These are phyloP conservation scores for Phylloscopus whistleri DNA, from an alignment of 2,113 vertebrate species.

Conservation along the genomic window DNA sequence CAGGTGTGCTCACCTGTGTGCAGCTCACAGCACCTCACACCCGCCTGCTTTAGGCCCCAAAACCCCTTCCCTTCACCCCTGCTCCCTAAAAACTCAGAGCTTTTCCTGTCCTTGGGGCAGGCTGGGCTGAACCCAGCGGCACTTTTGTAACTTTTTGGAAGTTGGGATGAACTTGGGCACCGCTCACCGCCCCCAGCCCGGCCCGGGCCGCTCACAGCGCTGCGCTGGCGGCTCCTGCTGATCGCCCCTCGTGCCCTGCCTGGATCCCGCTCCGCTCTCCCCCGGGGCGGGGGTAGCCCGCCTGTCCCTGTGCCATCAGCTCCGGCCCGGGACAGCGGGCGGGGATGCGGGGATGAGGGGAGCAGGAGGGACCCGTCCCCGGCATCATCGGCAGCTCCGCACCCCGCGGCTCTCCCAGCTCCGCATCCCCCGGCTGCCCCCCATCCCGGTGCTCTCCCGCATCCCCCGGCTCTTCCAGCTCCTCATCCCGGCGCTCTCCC, in stretches of 20 bases:
- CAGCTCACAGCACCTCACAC: background rate
- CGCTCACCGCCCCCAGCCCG: background rate
- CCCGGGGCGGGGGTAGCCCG: background rate
- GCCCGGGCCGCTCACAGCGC: background rate
- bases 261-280: background rate
- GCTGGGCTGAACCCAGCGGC: rapidly evolving
- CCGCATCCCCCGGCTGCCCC: background rate
- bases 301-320: background rate
- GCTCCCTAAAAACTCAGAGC: rapidly evolving
- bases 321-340: background rate
- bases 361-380: background rate
- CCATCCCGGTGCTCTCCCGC: background rate
- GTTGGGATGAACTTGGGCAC: rapidly evolving
- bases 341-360: background rate
- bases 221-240: background rate
- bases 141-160: background rate
- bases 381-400: rapidly evolving
- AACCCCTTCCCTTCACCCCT: background rate
- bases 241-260: rapidly evolving
- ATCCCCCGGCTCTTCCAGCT: background rate
- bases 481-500: background rate
- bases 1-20: background rate
- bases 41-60: rapidly evolving
- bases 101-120: background rate
- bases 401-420: background rate